These are phyloP conservation scores for Eupristina koningsbergeri DNA, from an alignment of 1,140 invertebrate species.

Conservation along the genomic window DNA sequence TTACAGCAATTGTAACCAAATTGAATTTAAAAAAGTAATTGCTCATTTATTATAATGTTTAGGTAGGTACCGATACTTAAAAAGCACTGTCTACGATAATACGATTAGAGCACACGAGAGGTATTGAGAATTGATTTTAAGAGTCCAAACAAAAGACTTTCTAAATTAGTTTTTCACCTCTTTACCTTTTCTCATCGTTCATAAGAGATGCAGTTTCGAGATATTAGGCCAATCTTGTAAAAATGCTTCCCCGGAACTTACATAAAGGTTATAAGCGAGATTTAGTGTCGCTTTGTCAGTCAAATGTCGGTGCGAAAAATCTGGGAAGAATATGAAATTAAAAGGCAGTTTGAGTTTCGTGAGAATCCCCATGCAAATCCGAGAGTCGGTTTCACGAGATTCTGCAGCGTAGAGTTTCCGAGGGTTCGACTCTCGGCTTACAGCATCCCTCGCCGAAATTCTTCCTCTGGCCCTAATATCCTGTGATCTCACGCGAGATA, in stretches of 20 bases:
- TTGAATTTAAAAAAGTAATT: not conserved
- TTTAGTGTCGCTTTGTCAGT: too few relatives aligned
- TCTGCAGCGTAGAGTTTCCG: too few relatives aligned
- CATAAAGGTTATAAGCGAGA: too few relatives aligned
- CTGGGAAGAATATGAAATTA: too few relatives aligned
- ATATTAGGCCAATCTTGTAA: not conserved
- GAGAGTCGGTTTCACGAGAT: too few relatives aligned
- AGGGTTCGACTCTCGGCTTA: too few relatives aligned
- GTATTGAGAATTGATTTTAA: not conserved
- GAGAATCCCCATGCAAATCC: too few relatives aligned
- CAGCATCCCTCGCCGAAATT: too few relatives aligned
- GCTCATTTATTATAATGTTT: not conserved
- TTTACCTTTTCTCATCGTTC: not conserved
- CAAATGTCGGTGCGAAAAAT: not conserved
- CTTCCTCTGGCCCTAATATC: too few relatives aligned
- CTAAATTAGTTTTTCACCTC: not conserved
- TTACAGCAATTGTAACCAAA: not conserved
- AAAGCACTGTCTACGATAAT: not conserved
- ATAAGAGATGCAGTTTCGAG: not conserved
- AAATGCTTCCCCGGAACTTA: not conserved
- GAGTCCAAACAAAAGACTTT: not conserved
- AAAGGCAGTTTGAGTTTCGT: too few relatives aligned
- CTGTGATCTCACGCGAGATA: too few relatives aligned
- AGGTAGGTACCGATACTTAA: not conserved
- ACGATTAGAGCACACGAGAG: not conserved